Base-by-base conservation (phyloP, 2,888 invertebrate genomes). In the Trissonchulus sp. region DNA sequence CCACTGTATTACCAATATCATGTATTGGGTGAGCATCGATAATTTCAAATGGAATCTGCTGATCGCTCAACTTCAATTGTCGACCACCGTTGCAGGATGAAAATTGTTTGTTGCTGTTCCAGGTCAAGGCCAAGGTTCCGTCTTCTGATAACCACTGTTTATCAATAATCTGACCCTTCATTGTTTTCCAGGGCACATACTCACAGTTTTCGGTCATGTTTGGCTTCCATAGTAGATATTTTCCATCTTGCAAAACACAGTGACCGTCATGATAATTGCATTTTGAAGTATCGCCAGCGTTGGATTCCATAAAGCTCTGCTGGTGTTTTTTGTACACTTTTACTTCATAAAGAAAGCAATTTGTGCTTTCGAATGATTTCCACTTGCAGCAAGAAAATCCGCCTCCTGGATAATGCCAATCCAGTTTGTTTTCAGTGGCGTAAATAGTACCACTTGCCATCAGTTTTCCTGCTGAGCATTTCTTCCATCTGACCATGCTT, bases 241-340 rank as follows among this genome's bases (percentile, higher is more conserved):
- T 60, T 18, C 60, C 60, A n/a, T 60, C n/a, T 18, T 18, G n/a
- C 18, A 60, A n/a, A 18, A 18, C 60, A 60, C 60, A 60, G 18
- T n/a, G 60, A 60, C 60, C 60, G n/a, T 18, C 18, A 18, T 60
- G 18, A n/a, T 60, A 60, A n/a, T n/a, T 60, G 60, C 60, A 60
- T 18, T 60, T 18, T 18, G 18, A 18, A n/a, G n/a, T n/a, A 18
- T 60, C 18, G 18, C 60, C 60, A 60, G n/a, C 60, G 18, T 18
- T 18, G 18, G 60, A 60, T n/a, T 60, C 60, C 60, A 60, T 60
- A n/a, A 18, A 60, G 18, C n/a, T 18, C 60, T 60, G 60, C 18
- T 60, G 60, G 60, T 60, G 60, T 60, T n/a, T 18, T 60, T 60
- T 60, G n/a, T 18, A 60, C 60, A 60, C 60, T 60, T 60, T 60